phyloP scores from a whole-genome alignment of 1,140 invertebrate genomes.

The Delia radicum region DNA sequence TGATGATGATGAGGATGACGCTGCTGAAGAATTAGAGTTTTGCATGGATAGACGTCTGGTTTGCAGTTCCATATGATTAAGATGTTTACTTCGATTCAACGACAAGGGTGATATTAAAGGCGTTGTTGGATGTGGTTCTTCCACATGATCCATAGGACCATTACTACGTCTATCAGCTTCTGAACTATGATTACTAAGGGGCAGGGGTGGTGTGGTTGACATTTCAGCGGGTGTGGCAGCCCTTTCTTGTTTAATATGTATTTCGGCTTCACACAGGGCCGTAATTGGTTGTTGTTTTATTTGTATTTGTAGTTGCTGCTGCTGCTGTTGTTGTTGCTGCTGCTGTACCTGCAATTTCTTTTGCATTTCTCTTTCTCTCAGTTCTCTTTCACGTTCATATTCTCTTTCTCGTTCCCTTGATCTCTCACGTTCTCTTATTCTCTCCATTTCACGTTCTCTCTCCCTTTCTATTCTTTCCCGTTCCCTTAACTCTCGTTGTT shows the following conservation, averaged over 20 bases:
- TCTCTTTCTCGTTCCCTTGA: conserved; percentile 36
- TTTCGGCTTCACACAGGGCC: conserved; percentile 30
- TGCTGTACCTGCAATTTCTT: conserved; percentile 2
- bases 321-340: conserved; percentile 32
- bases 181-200: conserved; percentile 17
- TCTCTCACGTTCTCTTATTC: conserved; percentile 28
- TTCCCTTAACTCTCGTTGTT: conserved; percentile 27
- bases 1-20: conserved; percentile 21
- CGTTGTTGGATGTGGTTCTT: conserved; percentile 2
- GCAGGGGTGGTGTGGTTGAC: conserved; percentile 23
- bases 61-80: not conserved
- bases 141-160: conserved; percentile 4
- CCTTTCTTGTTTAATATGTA: conserved; percentile 54
- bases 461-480: conserved; percentile 40
- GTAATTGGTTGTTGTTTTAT: too few species aligned
- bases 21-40: conserved; percentile 24
- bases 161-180: not conserved
- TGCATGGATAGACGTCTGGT: conserved; percentile 27
- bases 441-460: conserved; percentile 31
- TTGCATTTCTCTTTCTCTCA: conserved; percentile 27
- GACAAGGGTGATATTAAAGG: conserved; percentile 14
- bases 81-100: not conserved
- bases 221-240: conserved; percentile 37
- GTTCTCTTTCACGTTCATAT: conserved; percentile 31
- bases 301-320: conserved; percentile 29